Conservation (phyloP, 2,797 vertebrate genomes). For the Pseudomugil gertrudae region DNA sequence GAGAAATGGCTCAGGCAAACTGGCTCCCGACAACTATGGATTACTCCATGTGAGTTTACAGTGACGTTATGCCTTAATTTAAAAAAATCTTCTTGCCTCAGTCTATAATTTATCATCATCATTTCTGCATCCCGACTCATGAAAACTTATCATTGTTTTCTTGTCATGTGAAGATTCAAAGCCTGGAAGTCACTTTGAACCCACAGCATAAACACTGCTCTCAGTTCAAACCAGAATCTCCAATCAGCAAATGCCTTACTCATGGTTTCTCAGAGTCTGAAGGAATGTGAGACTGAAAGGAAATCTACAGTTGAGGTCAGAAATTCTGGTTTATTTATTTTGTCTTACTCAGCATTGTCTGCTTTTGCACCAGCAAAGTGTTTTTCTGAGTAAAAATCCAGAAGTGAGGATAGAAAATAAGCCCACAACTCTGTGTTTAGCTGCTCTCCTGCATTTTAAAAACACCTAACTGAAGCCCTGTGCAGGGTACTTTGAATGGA, state of each 20-base stretch:
- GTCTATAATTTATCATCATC: neutral
- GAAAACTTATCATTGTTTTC: conserved; percentile 31
- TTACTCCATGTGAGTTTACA: neutral
- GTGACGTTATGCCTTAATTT: conserved; percentile 13
- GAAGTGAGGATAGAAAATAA: conserved; percentile 24
- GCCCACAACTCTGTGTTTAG: conserved; percentile 1
- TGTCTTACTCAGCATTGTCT: conserved; percentile 27
- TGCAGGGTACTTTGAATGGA: neutral
- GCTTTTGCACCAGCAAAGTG: conserved; percentile 20
- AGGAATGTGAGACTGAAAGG: conserved; percentile 46
- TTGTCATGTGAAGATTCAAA: conserved; percentile 24
- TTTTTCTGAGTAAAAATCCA: conserved; percentile 40
- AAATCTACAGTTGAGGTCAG: conserved; percentile 49
- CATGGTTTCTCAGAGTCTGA: conserved; percentile 36
- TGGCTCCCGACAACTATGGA: conserved; percentile 11
- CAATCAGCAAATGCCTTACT: conserved; percentile 44
- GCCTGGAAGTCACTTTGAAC: conserved; percentile 35
- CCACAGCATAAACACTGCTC: conserved; percentile 30
- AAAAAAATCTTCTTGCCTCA: conserved; percentile 10
- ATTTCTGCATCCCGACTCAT: conserved; percentile 23
- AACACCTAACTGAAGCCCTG: neutral
- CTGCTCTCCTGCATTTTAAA: neutral
- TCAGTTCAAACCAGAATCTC: conserved; percentile 31
- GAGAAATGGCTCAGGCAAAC: neutral
- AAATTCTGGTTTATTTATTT: conserved; percentile 35